phyloP scores from a whole-genome alignment of 2,888 invertebrate genomes.

The Eudasyphora cyanicolor region DNA sequence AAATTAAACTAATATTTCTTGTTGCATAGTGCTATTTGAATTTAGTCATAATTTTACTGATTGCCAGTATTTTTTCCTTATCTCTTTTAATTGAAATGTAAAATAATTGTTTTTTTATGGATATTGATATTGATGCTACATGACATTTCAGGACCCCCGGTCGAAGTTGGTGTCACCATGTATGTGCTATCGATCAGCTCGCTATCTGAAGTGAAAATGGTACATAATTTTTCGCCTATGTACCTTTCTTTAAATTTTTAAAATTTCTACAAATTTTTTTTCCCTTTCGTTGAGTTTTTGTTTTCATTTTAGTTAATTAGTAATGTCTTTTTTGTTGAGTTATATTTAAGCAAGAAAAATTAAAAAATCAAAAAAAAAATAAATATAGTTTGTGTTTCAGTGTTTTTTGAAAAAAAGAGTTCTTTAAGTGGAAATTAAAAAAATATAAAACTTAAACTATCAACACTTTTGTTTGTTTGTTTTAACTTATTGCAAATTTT shows the following conservation, averaged over 20 bases:
- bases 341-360: constrained; percentile 32
- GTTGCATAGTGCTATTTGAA: too few relatives aligned
- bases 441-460: constrained; percentile 35
- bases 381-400: constrained; percentile 63
- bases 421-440: constrained; percentile 27
- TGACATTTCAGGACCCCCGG: constrained; percentile 93
- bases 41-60: too few relatives aligned
- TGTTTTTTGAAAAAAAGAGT: constrained; percentile 44
- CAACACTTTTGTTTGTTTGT: constrained; percentile 49
- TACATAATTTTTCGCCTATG: constrained; percentile 81
- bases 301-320: constrained; percentile 35
- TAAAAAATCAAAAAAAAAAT: constrained; percentile 7
- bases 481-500: constrained; percentile 47
- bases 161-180: constrained; percentile 98
- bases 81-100: constrained; percentile 19
- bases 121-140: constrained; percentile 71
- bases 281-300: background rate
- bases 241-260: constrained; percentile 67
- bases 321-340: constrained; percentile 37
- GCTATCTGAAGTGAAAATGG: constrained; percentile 99
- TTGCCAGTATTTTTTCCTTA: background rate
- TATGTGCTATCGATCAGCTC: constrained; percentile 99
- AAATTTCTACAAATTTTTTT: background rate
- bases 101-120: constrained; percentile 41
- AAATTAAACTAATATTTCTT: too few relatives aligned